Base-by-base conservation (phyloP, 2,888 invertebrate genomes). In the Teinopalpus imperialis region DNA sequence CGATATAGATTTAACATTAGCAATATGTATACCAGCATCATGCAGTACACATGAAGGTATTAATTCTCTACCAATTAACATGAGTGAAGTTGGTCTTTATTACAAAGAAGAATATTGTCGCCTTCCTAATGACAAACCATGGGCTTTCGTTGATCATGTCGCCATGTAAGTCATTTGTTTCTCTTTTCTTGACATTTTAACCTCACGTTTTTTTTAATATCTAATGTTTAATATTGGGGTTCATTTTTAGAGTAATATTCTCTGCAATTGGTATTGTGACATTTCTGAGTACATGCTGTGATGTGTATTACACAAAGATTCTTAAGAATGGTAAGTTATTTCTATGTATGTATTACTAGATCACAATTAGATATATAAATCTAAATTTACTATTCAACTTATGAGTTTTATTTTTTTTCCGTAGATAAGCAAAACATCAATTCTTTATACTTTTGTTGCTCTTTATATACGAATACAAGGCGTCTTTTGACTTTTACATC, bases 51-150 rank as follows among this genome's bases (percentile, higher is more conserved):
- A 56, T 4, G 57, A 63, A 32, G 61, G 57, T 1, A 43, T 67
- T 10, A 45, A 54, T 2, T 53, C 54, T 1, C 30, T 61, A 1
- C 21, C 61, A 0, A 50, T 57, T 12, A 61, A 63, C 20, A 18
- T 58, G 3, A 54, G 59, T 13, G 44, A 29, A 1, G n/a, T 57
- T 4, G 61, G 62, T 0, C 54, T 68, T 7, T 8, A 52, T 14
- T 66, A 57, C 35, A 36, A 40, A 2, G 76, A 79, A 37, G 57
- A 57, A 13, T 81, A 60, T 41, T 81, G 77, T 48, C 66, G 81
- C 1, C 48, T 81, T 13, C 78, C 80, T 0, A 60, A 71, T 20
- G 81, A 81, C 41, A 81, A 78, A 18, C 72, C 71, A 0, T 69
- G 66, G 30, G 59, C 56, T 0, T 52, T 64, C 1, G 76, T 71